A percentile compares a stretch with the other conserved stretches of the same genome.
phyloP scores from a whole-genome alignment of 2,888 invertebrate genomes.

The Morinoia aosen region DNA sequence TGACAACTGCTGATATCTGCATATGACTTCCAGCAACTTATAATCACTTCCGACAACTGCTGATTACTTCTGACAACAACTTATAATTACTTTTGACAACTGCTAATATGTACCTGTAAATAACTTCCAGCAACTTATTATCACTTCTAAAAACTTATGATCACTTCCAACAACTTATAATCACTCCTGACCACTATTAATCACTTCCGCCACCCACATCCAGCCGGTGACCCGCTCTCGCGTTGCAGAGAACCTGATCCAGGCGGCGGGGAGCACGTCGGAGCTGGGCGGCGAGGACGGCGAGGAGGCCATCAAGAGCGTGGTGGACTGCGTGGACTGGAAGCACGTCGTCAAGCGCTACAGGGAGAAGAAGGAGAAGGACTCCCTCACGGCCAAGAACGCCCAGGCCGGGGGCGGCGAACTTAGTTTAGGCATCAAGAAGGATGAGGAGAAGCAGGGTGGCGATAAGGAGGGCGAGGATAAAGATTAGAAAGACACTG shows the following conservation, averaged over 20 bases:
- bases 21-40: too few relatives aligned
- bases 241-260: constrained; percentile 44
- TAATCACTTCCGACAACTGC: too few relatives aligned
- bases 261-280: constrained; percentile 30
- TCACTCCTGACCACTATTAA: too few relatives aligned
- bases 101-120: too few relatives aligned
- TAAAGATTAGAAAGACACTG: neutral
- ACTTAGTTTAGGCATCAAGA: constrained; percentile 41
- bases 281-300: constrained; percentile 38
- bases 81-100: too few relatives aligned
- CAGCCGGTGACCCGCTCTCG: too few relatives aligned
- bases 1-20: too few relatives aligned
- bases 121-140: too few relatives aligned
- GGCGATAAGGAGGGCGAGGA: constrained; percentile 46
- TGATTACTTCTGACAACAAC: too few relatives aligned
- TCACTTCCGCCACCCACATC: too few relatives aligned
- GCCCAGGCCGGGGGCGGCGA: constrained; percentile 13
- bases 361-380: constrained; percentile 61
- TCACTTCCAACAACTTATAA: too few relatives aligned
- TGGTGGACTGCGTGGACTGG: constrained; percentile 67
- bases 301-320: constrained; percentile 57
- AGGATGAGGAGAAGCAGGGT: constrained; percentile 46
- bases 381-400: constrained; percentile 50
- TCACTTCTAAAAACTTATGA: too few relatives aligned
- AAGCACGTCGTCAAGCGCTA: constrained; percentile 62